phyloP scores from a whole-genome alignment of 2,888 invertebrate genomes.

The Ganaspis brasiliensis region DNA sequence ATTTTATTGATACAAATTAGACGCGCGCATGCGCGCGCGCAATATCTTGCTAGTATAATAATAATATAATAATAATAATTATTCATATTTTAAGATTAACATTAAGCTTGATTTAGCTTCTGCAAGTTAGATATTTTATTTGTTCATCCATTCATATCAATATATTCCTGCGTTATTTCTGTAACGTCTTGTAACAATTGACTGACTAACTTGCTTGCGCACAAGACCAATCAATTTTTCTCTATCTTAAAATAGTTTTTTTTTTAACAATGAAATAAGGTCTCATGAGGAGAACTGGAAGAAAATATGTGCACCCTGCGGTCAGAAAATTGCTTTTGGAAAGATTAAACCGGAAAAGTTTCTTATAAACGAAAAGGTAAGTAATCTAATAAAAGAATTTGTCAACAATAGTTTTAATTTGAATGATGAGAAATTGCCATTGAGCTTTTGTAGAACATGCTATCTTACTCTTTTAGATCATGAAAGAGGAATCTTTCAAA shows the following conservation, averaged over 20 bases:
- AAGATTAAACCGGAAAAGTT: slow-evolving; percentile 39
- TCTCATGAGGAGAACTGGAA: slow-evolving; percentile 6
- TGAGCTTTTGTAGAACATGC: slow-evolving; percentile 37
- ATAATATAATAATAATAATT: too few relatives aligned
- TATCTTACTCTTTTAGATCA: slow-evolving; percentile 34
- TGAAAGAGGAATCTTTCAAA: slow-evolving; percentile 43
- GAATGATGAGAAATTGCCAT: slow-evolving; percentile 34
- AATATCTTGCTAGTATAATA: too few relatives aligned
- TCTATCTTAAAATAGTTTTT: too few relatives aligned
- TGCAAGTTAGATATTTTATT: neutral
- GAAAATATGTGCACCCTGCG: slow-evolving; percentile 14
- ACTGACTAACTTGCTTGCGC: neutral
- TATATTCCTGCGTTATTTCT: neutral
- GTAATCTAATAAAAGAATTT: slow-evolving; percentile 28
- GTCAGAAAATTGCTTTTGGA: slow-evolving; percentile 24
- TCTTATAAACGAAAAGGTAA: slow-evolving; percentile 36
- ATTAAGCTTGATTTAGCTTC: too few relatives aligned
- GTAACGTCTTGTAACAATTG: neutral
- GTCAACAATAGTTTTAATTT: neutral
- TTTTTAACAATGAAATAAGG: too few relatives aligned
- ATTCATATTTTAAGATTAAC: too few relatives aligned
- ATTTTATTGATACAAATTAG: too few relatives aligned
- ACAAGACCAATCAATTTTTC: neutral
- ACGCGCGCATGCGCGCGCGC: too few relatives aligned
- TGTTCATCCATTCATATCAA: neutral